phyloP scores from a whole-genome alignment of 2,888 invertebrate species.

The Buathra laborator region DNA sequence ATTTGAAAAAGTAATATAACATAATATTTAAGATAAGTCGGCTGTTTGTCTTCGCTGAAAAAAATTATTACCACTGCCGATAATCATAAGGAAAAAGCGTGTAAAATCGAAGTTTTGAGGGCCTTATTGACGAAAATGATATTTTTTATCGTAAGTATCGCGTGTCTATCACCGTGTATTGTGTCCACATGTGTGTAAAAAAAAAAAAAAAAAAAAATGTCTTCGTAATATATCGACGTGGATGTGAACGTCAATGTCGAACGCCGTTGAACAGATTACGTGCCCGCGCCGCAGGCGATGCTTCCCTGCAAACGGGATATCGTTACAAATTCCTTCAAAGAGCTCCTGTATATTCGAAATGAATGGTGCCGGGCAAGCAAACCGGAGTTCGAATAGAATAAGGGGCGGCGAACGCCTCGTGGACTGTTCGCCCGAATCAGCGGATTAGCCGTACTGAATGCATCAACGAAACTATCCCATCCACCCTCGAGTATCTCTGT shows the following conservation, averaged over 20 bases:
- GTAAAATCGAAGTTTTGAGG: not conserved
- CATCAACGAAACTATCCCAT: constrained; percentile 71
- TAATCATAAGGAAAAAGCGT: constrained; percentile 20
- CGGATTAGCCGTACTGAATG: constrained; percentile 80
- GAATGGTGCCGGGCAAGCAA: constrained; percentile 72
- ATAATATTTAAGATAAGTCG: too few relatives aligned
- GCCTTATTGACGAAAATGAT: not conserved
- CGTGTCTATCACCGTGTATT: constrained; percentile 5
- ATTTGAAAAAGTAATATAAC: too few relatives aligned
- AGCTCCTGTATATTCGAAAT: constrained; percentile 73
- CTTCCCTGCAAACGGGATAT: constrained; percentile 81
- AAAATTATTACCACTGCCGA: not conserved
- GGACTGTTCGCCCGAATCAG: constrained; percentile 80
- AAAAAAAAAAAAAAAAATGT: constrained; percentile 14
- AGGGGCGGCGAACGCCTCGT: constrained; percentile 73
- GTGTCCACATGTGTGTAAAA: not conserved
- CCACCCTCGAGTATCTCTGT: constrained; percentile 64
- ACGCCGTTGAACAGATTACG: constrained; percentile 1
- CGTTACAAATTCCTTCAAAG: constrained; percentile 82
- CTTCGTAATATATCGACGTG: constrained; percentile 6
- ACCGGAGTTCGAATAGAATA: constrained; percentile 73
- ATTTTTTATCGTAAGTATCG: constrained; percentile 15
- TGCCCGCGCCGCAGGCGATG: constrained; percentile 51
- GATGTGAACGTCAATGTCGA: constrained; percentile 13
- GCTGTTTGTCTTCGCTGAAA: too few relatives aligned